A percentile compares a stretch with the other conserved stretches of the same genome.
Conservation (phyloP, 2,797 vertebrate species). For the Momotus momota region DNA sequence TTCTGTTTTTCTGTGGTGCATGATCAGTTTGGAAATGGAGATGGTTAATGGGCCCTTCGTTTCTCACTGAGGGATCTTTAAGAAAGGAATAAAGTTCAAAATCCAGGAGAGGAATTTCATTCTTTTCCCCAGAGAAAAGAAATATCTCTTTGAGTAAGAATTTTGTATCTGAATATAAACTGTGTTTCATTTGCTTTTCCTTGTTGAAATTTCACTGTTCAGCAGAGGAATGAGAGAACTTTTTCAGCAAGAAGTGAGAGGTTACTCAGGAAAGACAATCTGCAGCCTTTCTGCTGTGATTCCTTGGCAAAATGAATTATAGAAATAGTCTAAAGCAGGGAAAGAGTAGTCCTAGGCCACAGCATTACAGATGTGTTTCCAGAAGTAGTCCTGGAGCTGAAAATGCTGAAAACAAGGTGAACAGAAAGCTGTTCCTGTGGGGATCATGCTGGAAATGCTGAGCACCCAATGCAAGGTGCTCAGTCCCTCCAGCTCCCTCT, state of each 20-base stretch:
- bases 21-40: background rate
- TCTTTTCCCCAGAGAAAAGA: background rate
- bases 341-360: background rate
- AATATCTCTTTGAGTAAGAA: background rate
- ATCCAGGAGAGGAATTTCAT: background rate
- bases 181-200: background rate
- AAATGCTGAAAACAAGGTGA: background rate
- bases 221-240: background rate
- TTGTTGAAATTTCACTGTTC: background rate
- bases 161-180: background rate
- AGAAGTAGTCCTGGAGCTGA: background rate
- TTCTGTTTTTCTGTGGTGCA: background rate
- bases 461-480: background rate
- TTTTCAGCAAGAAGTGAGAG: background rate
- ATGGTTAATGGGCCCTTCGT: background rate
- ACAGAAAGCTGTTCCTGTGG: background rate
- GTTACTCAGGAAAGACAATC: background rate
- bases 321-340: background rate
- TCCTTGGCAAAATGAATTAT: background rate
- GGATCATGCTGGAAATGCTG: fast-evolving
- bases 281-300: background rate
- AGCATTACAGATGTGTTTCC: background rate
- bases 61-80: background rate
- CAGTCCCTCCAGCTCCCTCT: background rate
- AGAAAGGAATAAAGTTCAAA: background rate